phyloP scores from a whole-genome alignment of 2,113 vertebrate species.

The Trichomycterus rosablanca region DNA sequence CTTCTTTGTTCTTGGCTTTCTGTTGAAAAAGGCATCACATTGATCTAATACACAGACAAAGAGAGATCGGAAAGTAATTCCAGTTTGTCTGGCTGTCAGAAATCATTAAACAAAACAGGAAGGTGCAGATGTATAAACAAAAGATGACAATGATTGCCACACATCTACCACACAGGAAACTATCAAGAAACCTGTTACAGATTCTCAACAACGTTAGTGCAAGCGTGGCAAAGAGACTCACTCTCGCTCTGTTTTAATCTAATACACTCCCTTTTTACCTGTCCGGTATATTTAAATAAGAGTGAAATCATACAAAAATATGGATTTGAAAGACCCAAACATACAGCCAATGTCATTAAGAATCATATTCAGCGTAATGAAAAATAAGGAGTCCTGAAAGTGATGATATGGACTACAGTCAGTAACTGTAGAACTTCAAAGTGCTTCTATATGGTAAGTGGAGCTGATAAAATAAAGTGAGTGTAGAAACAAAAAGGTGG shows the following conservation, averaged over 20 bases:
- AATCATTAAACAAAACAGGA: constrained; percentile 14
- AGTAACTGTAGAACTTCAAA: too few relatives aligned
- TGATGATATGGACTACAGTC: too few relatives aligned
- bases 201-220: neutral
- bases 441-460: too few relatives aligned
- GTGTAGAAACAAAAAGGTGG: too few relatives aligned
- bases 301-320: too few relatives aligned
- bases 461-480: too few relatives aligned
- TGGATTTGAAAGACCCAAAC: neutral
- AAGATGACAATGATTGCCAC: neutral
- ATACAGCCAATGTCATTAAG: neutral
- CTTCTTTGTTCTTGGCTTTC: neutral
- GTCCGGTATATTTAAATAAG: too few relatives aligned
- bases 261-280: neutral
- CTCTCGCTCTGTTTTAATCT: neutral
- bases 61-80: neutral
- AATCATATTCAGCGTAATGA: too few relatives aligned
- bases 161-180: constrained; percentile 4
- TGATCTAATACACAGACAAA: neutral
- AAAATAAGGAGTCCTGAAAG: too few relatives aligned
- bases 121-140: neutral
- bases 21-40: too few relatives aligned
- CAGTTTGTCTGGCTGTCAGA: neutral
- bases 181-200: neutral
- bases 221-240: neutral